phyloP scores from a whole-genome alignment of 1,140 invertebrate genomes.

The Caenorhabditis latens region DNA sequence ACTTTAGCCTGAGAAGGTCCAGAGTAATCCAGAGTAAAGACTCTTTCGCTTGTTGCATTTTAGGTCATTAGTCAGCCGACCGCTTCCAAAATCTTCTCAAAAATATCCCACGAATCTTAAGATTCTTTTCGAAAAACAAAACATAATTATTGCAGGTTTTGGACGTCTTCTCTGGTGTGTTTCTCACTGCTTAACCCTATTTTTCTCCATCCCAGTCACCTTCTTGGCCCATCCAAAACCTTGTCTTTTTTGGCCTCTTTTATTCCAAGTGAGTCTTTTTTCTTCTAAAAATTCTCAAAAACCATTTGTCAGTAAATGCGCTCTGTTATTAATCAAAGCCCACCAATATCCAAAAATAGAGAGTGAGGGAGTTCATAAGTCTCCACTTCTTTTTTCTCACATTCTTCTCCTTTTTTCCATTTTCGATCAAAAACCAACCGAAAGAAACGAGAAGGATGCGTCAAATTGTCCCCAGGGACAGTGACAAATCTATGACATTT shows the following conservation, averaged over 20 bases:
- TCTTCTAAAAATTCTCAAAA: not conserved
- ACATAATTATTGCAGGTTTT: slow-evolving; percentile 55
- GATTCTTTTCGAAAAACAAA: not conserved
- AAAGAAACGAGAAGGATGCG: slow-evolving; percentile 13
- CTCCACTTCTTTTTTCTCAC: not conserved
- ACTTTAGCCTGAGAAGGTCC: not conserved
- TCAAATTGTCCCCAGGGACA: not conserved
- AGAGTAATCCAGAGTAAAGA: no score
- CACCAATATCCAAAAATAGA: no score
- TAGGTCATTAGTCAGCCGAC: not conserved
- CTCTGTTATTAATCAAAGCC: no score
- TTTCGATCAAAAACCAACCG: slow-evolving; percentile 15
- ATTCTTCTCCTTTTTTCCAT: not conserved
- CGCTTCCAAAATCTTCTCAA: not conserved
- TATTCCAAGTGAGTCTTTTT: slow-evolving; percentile 71
- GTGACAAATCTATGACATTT: slow-evolving; percentile 7
- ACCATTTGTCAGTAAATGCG: not conserved
- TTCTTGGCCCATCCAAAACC: slow-evolving; percentile 73
- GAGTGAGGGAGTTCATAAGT: not conserved
- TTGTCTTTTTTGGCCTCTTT: slow-evolving; percentile 71
- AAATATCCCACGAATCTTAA: not conserved
- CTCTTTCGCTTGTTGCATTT: no score
- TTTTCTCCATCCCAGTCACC: slow-evolving; percentile 72
- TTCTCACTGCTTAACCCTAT: slow-evolving; percentile 69
- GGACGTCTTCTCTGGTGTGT: slow-evolving; percentile 66